Conservation (phyloP, 2,888 invertebrate genomes). For the Andrena bucephala region DNA sequence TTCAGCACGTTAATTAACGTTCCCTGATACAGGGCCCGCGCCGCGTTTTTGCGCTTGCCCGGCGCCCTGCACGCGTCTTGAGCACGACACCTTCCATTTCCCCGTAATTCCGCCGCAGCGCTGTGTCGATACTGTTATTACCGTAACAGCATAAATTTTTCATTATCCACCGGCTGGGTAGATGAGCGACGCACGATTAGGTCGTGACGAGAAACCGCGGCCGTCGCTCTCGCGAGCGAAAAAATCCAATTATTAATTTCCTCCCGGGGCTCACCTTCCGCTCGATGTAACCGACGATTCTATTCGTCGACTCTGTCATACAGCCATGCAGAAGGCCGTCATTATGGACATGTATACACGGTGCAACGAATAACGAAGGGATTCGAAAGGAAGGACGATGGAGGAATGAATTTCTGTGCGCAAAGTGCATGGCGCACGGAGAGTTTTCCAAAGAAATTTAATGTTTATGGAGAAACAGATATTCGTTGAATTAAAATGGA, state of each 20-base stretch:
- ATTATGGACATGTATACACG: constrained; percentile 29
- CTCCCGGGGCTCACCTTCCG: constrained; percentile 13
- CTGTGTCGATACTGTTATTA: constrained; percentile 32
- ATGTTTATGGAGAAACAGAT: background rate
- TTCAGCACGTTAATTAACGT: constrained; percentile 55
- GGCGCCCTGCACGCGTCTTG: background rate
- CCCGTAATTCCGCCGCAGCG: constrained; percentile 1
- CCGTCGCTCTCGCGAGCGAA: background rate
- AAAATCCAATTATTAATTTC: constrained; percentile 45
- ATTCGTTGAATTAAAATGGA: background rate
- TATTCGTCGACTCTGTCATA: constrained; percentile 9
- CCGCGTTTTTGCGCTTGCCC: constrained; percentile 11
- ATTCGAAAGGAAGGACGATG: background rate
- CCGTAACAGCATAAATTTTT: constrained; percentile 21
- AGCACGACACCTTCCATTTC: constrained; percentile 16
- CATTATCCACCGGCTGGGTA: constrained; percentile 2
- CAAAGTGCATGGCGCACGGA: background rate
- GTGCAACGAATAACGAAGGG: constrained; percentile 1
- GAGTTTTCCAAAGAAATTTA: constrained; percentile 12
- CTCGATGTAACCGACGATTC: constrained; percentile 19
- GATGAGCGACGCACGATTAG: background rate
- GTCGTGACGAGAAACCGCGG: background rate
- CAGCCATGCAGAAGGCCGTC: constrained; percentile 18
- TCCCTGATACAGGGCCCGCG: constrained; percentile 31
- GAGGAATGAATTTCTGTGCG: background rate